Base-by-base conservation (phyloP, 2,113 vertebrate genomes). In the Ardeotis arabs region DNA sequence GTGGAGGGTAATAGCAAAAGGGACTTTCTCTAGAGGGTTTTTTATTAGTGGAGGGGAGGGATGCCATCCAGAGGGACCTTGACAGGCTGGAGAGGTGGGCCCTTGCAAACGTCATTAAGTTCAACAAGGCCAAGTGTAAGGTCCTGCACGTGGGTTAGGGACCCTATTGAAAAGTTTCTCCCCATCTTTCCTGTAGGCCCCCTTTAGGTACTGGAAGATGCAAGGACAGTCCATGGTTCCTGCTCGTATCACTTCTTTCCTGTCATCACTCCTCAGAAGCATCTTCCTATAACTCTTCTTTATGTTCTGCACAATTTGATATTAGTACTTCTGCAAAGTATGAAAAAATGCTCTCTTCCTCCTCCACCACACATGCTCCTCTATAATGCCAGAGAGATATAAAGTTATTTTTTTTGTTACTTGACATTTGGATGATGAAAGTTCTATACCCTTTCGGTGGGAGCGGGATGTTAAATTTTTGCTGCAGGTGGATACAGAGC, bases 391-490 rank as follows among this genome's bases (percentile, higher is more conserved):
- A 12, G 44, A 83, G 35, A 82, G 27, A 53, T 9, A 31, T 27
- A 52, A 60, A 39, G 5, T 13, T 68, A 9, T 7, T 63, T 69
- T 90, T 79, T 67, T 47, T 39, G 21, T 60, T 69, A n/a, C 39
- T 80, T 75, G 52, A 95, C 94, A 95, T 96, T 82, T 92, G 93
- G 78, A 93, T 95, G 84, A 68, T 94, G 95, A 95, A 95, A 89
- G 85, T 95, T 68, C 10, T 87, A 58, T 95, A 73, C 41, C 52
- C 19, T 63, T 25, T 96, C 89, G 93, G 94, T 91, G 64, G 93
- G 84, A 89, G 89, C 88, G 93, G 91, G 95, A 92, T 41, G 62
- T 62, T 91, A 68, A 62, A 68, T 82, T 97, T 96, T 96, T 50
- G 23, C 55, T 95, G 89, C 91, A 96, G 84, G 87, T 58, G 68